Evolutionary conservation across 2,888 invertebrate species (phyloP), one percentile per base, ranked within the genome.

Genomic region (Periphyllus acericola): DNA sequence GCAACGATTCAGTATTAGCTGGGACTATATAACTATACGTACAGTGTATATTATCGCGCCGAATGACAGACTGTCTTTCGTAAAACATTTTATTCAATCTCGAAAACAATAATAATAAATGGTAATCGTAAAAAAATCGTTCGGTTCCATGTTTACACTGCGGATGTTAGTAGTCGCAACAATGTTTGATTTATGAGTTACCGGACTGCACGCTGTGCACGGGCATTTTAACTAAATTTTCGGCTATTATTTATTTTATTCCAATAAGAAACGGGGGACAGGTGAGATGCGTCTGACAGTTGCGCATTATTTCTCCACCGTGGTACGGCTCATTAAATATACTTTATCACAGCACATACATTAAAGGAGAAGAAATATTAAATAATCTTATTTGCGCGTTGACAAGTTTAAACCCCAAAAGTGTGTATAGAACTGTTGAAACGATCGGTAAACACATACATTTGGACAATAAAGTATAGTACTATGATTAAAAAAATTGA

Each of bases 171-270:
- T 52, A 71, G 78, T 85, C n/a, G 83, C 72, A 75, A 83, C 75
- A 76, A 55, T 74, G 29, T 83, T 79, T 86, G 86, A 86, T 86
- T 86, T 86, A 86, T 79, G 86, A 79, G n/a, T 79, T 79, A 72
- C 29, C 14, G 55, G 86, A 86, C 86, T 36, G 21, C 86, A 86
- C 29, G 79, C 86, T 86, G 86, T 52, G 86, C 34, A 14, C 55
- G 71, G 34, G 71, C 36, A 55, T 79, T 86, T 86, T 72, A 75
- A 86, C 86, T 79, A 72, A 79, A 86, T 79, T 86, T 52, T 79
- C 55, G 55, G 79, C 72, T 14, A 86, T 86, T 86, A 86, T 86
- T 79, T 86, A 79, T 79, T 55, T 71, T 85, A 68, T 72, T 79
- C 52, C 55, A 72, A 86, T 71, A 79, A 72, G 32, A 78, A 76